Evolutionary conservation across 2,113 vertebrate species (phyloP).

Genomic region (Craseonycteris thonglongyai): DNA sequence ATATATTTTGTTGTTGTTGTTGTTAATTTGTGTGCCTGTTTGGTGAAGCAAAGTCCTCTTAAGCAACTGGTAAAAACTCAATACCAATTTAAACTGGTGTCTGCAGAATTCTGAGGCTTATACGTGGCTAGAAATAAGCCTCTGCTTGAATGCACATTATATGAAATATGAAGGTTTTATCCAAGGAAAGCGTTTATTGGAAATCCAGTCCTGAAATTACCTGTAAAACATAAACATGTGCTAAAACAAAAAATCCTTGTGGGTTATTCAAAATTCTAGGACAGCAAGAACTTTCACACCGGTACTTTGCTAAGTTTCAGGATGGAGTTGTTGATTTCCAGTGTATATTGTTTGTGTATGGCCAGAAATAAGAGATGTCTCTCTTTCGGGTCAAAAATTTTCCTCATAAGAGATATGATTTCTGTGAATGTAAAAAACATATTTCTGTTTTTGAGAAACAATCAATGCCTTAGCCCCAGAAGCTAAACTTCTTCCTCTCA

Average conservation of each 20-base stretch:
- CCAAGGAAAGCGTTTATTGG: not conserved
- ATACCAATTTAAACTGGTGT: not conserved
- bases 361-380: constrained; percentile 6
- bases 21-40: constrained; percentile 36
- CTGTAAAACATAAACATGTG: not conserved
- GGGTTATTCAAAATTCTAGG: not conserved
- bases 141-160: not conserved
- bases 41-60: constrained; percentile 47
- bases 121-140: not conserved
- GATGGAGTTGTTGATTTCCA: not conserved
- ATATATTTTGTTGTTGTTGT: no score
- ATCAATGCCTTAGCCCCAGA: not conserved
- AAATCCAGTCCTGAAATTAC: constrained; percentile 28
- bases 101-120: constrained; percentile 25
- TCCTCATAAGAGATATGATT: not conserved
- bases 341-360: not conserved
- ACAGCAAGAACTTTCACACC: not conserved
- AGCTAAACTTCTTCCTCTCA: not conserved
- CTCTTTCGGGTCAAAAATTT: not conserved
- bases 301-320: not conserved
- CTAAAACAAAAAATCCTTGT: not conserved
- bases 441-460: not conserved
- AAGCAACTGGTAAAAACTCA: constrained; percentile 46
- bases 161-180: constrained; percentile 28
- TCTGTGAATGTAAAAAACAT: not conserved